Percentiles rank a stretch among this genome's conserved stretches.
These are phyloP conservation scores for Okamejei kenojei DNA, from an alignment of 2,797 vertebrate genomes.

Conservation along the genomic window DNA sequence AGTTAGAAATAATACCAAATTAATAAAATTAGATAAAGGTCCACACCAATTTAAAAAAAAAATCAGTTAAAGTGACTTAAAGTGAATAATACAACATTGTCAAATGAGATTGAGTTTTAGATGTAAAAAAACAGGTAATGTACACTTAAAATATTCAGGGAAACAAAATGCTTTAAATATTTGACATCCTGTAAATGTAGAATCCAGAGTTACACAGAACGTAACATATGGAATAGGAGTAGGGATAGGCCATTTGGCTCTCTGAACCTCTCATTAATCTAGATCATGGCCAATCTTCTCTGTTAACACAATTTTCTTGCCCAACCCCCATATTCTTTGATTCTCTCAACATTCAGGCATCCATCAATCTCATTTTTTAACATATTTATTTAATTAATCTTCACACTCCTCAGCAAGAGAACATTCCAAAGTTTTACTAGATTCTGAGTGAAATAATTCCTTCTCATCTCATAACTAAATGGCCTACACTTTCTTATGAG, in stretches of 20 bases:
- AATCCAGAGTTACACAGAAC: not conserved
- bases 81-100: not conserved
- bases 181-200: not conserved
- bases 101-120: constrained; percentile 1
- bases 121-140: not conserved
- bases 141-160: not conserved
- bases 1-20: not conserved
- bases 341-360: not conserved
- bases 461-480: no score
- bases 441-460: no score
- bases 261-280: no score
- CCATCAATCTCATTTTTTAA: no score
- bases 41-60: not conserved
- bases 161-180: not conserved
- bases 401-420: no score
- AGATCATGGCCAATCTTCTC: no score
- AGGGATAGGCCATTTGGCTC: no score
- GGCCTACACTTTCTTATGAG: no score
- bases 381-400: no score
- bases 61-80: not conserved
- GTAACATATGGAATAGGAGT: no score
- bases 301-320: no score
- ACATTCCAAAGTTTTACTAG: no score
- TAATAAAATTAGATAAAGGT: not conserved
- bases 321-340: not conserved